Evolutionary conservation across 2,888 invertebrate genomes (phyloP).

Genomic region (Drosophila sordidapex): DNA sequence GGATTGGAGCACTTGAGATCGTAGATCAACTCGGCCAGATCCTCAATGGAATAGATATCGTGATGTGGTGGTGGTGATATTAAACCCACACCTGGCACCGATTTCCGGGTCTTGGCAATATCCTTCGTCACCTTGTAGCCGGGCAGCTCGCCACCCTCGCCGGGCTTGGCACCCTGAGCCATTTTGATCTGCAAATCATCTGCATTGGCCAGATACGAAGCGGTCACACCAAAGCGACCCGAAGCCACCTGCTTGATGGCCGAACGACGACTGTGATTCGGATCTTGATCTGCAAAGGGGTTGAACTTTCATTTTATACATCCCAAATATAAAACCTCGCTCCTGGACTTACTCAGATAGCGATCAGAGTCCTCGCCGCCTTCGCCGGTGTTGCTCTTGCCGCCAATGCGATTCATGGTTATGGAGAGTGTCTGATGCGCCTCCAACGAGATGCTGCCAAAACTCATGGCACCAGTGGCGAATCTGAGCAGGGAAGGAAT

Average conservation of each 20-base stretch:
- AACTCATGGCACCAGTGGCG: slow-evolving; percentile 95
- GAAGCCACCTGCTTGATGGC: slow-evolving; percentile 99
- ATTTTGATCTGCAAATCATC: slow-evolving; percentile 99
- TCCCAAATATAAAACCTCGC: neutral
- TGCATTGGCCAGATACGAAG: slow-evolving; percentile 97
- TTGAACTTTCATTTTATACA: neutral
- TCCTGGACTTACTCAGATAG: slow-evolving; percentile 87
- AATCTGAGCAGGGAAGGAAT: slow-evolving; percentile 67
- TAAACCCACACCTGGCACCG: slow-evolving; percentile 97
- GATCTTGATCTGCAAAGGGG: slow-evolving; percentile 87
- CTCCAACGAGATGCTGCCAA: slow-evolving; percentile 98
- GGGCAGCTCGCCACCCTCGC: slow-evolving; percentile 99
- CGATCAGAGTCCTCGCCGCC: slow-evolving; percentile 95
- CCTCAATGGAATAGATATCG: slow-evolving; percentile 99
- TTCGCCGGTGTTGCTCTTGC: slow-evolving; percentile 99
- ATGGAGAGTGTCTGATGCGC: slow-evolving; percentile 97
- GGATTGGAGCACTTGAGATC: slow-evolving; percentile 99
- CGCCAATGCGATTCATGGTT: slow-evolving; percentile 98
- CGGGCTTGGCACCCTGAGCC: slow-evolving; percentile 99
- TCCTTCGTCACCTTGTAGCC: slow-evolving; percentile 96
- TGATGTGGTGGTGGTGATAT: slow-evolving; percentile 99
- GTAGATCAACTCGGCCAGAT: slow-evolving; percentile 98
- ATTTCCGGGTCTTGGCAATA: slow-evolving; percentile 97
- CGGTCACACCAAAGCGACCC: slow-evolving; percentile 99
- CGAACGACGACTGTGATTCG: slow-evolving; percentile 93